Base-by-base conservation (phyloP, 1,140 invertebrate genomes). In the Plectrocnemia conspersa region DNA sequence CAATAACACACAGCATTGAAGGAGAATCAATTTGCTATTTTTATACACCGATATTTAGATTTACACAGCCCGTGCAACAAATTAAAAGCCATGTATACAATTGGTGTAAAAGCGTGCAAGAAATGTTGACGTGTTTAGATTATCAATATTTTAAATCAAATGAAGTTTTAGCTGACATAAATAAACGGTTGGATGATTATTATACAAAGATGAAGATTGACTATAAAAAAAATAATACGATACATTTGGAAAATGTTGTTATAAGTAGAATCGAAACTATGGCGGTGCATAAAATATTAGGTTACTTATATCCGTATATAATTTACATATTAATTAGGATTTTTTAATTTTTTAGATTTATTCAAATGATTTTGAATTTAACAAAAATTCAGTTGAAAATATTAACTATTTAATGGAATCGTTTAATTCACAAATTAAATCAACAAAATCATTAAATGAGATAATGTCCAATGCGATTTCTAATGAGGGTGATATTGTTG, bases 41-140 rank as follows among this genome's bases (percentile, higher is more conserved):
- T 6, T 66, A 58, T 24, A 23, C 50, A 38, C 54, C 64, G 5
- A 49, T 54, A 25, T 70, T 68, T 52, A 50, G 35, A 19, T 32
- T 47, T 49, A 41, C 44, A 23, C 59, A 64, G 44, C 19, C 45
- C 18, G 21, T 65, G 15, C 35, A 62, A 52, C 27, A 65, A 10
- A 38, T 63, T 23, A 57, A 63, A 57, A 35, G 46, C 15, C 56
- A 64, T 22, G 42, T 66, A 23, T 24, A 56, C 18, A 56, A 38
- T 10, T 68, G 65, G 65, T 65, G 64, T 38, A 25, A 58, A 22
- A 40, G 60, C 41, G 44, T 58, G 5, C 25, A 58, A 29, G 35
- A 52, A 36, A 36, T 32, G 44, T 33, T 64, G 23, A 25, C 36
- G 3, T 56, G 54, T 16, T 45, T 25, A 4, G 35, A 55, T 6